Evolutionary conservation across 37 sponge, comb jelly and placozoan species (phyloP), one percentile per base, ranked within the genome.

Genomic region (Chondrilla cf. caribensis): DNA sequence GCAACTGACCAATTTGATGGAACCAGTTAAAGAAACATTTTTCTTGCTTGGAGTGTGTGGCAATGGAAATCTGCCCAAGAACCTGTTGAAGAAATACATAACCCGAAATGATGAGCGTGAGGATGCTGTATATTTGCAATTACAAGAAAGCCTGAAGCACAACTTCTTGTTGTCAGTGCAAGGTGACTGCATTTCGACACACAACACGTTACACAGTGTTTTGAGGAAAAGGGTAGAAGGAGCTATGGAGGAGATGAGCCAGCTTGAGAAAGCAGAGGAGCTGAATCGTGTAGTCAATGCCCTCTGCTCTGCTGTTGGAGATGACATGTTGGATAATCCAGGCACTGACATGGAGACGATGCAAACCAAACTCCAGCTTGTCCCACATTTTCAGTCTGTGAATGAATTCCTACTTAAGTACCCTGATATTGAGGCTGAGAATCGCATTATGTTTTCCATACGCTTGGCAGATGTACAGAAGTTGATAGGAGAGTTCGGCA

Each of bases 11-110:
- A 1, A 6, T 17, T 29, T 2, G 68, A n/a, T 28, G 28, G 68
- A 28, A 67, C 17, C 32, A 31, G 15, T 67, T 6, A 33, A 28
- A 8, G 17, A 40, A 3, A 21, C 40, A 22, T 73, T 73, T 43
- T 73, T 73, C 41, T 42, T 73, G 38, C 44, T 73, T 1, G 76
- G 76, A 32, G 25, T 42, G 8, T 73, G 76, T 40, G 76, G 41
- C 24, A 15, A 39, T 7, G 76, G 44, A 22, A 73, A 19, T 43
- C n/a, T 73, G 21, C 76, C 76, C 15, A 1, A 25, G 76, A 22
- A 22, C 2, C 2, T 73, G 44, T 0, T 73, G 24, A 73, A 40
- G 76, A 73, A 73, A 18, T 39, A 73, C 38, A 40, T 73, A 43
- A 73, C 8, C 0, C 21, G 37, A 7, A 70, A 47, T 8, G 76